phyloP scores from a whole-genome alignment of 2,113 vertebrate genomes.

The Dipodomys spectabilis region DNA sequence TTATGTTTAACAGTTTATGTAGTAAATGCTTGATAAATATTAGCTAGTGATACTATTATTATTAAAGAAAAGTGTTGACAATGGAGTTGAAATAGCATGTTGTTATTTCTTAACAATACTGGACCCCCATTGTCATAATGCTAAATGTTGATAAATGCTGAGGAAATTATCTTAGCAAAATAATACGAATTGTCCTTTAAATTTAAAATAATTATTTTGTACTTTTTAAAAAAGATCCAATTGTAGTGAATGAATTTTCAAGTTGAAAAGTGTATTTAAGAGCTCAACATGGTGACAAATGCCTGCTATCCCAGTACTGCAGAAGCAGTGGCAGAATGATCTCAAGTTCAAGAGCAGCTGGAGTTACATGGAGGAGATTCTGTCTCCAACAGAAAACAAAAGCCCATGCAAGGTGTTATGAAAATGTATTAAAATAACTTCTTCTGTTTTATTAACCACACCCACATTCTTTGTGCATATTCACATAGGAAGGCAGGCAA shows the following conservation, averaged over 20 bases:
- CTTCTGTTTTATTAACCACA: constrained; percentile 79
- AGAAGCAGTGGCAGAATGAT: too few relatives aligned
- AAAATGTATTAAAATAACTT: constrained; percentile 73
- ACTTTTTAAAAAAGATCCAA: neutral
- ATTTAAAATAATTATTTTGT: neutral
- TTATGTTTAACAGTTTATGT: neutral
- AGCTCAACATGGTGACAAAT: too few relatives aligned
- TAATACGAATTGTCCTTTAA: constrained; percentile 1
- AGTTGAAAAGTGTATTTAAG: constrained; percentile 17
- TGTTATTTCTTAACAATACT: neutral
- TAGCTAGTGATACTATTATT: neutral
- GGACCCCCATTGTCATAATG: neutral
- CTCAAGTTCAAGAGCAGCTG: too few relatives aligned
- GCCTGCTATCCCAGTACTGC: too few relatives aligned
- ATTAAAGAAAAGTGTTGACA: neutral
- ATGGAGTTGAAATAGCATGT: neutral
- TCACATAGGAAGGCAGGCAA: constrained; percentile 75
- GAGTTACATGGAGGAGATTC: too few relatives aligned
- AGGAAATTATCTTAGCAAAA: constrained; percentile 39
- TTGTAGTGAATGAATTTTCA: neutral
- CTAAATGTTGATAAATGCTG: neutral
- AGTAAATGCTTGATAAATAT: neutral
- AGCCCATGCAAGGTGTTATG: constrained; percentile 27
- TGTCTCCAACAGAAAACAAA: too few relatives aligned
- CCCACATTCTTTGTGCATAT: constrained; percentile 80